Evolutionary conservation across 2,797 vertebrate species (phyloP).

Genomic region (Cygnus olor): DNA sequence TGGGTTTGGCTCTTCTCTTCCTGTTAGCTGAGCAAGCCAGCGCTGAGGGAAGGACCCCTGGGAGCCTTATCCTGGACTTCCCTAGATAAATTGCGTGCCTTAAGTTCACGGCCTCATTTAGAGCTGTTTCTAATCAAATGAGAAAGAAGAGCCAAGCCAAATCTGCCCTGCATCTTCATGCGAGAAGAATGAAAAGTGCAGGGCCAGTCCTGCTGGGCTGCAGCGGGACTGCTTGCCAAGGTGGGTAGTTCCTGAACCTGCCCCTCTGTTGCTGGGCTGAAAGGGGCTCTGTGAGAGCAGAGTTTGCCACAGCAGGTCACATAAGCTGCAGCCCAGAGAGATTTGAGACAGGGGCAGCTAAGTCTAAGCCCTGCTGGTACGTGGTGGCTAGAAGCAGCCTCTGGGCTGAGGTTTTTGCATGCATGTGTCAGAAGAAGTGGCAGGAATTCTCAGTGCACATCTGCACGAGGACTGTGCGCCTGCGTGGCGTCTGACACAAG

Average conservation of each 20-base stretch:
- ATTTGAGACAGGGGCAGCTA: neutral
- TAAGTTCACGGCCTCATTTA: constrained; percentile 29
- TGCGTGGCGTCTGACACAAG: neutral
- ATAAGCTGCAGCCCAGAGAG: neutral
- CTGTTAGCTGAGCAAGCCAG: constrained; percentile 23
- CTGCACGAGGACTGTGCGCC: neutral
- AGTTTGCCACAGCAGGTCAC: neutral
- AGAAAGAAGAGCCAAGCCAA: constrained; percentile 19
- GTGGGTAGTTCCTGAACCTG: neutral
- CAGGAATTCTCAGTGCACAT: rapidly evolving
- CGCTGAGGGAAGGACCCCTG: constrained; percentile 29
- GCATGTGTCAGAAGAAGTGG: neutral
- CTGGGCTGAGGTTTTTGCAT: neutral
- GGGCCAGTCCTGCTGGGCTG: neutral
- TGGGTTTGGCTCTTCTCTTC: constrained; percentile 63
- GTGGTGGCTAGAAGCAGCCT: neutral
- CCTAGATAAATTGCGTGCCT: constrained; percentile 26
- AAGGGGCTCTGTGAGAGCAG: neutral
- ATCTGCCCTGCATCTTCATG: neutral
- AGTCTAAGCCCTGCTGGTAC: neutral
- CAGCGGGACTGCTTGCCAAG: neutral
- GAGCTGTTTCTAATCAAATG: constrained; percentile 37
- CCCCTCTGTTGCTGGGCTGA: neutral
- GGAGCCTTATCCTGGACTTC: constrained; percentile 47
- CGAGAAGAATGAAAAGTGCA: neutral